These are phyloP conservation scores for Rhagoletis zephyria DNA, from an alignment of 1,140 invertebrate species.

Conservation along the genomic window DNA sequence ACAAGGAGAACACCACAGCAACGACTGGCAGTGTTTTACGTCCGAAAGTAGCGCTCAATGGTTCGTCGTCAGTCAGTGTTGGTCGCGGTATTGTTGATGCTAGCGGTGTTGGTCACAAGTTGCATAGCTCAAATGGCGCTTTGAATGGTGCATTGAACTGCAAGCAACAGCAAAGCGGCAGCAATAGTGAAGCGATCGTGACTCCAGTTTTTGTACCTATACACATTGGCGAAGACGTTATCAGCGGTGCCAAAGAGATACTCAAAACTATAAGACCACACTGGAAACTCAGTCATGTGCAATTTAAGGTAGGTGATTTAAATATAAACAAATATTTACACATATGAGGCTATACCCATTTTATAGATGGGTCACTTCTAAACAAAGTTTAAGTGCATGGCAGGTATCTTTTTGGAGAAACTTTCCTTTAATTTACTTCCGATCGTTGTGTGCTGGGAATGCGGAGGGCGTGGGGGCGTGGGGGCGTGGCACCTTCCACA, in stretches of 20 bases:
- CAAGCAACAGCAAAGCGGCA: slow-evolving; percentile 56
- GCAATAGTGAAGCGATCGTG: slow-evolving; percentile 55
- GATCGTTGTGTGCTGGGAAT: no score
- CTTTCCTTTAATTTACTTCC: no score
- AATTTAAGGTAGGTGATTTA: slow-evolving; percentile 74
- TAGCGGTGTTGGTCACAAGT: slow-evolving; percentile 63
- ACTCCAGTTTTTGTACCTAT: slow-evolving; percentile 72
- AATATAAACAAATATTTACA: no score
- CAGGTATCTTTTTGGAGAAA: no score
- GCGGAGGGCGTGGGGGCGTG: no score
- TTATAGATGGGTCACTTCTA: no score
- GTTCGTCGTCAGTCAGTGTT: slow-evolving; percentile 61
- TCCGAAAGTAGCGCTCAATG: slow-evolving; percentile 71
- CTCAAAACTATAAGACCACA: slow-evolving; percentile 75
- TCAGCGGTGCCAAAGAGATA: slow-evolving; percentile 75
- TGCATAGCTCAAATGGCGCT: slow-evolving; percentile 58
- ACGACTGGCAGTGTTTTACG: slow-evolving; percentile 67
- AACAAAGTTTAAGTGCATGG: no score
- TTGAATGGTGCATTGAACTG: slow-evolving; percentile 56
- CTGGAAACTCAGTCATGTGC: slow-evolving; percentile 75
- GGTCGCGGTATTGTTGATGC: slow-evolving; percentile 55
- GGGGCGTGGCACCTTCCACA: no score
- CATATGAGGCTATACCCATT: no score
- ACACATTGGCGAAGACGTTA: slow-evolving; percentile 75
- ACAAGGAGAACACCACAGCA: slow-evolving; percentile 71